These are phyloP conservation scores for Drosophila kanapiae DNA, from an alignment of 1,140 invertebrate species.

Conservation along the genomic window DNA sequence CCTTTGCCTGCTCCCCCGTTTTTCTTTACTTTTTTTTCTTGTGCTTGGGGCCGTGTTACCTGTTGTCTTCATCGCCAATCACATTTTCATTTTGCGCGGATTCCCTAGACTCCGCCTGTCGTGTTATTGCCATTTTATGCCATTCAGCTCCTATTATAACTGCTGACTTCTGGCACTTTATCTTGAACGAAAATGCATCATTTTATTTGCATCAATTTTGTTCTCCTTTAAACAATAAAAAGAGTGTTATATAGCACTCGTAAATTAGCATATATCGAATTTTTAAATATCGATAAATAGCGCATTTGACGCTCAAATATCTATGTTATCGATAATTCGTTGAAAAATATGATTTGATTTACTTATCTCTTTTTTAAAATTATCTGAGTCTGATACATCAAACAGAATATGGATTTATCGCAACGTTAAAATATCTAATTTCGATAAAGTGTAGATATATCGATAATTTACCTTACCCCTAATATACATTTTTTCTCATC, in stretches of 20 bases:
- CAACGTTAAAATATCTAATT: too few species aligned
- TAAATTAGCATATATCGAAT: too few species aligned
- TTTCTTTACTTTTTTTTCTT: neutral
- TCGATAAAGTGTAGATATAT: too few species aligned
- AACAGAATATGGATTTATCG: too few species aligned
- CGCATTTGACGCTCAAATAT: too few species aligned
- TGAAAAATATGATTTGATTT: too few species aligned
- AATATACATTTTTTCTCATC: too few species aligned
- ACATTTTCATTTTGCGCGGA: conserved; percentile 65
- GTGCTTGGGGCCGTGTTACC: neutral
- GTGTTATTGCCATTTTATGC: conserved; percentile 73
- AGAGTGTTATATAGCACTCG: neutral
- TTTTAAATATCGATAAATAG: too few species aligned
- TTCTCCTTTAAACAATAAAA: neutral
- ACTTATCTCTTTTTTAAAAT: too few species aligned
- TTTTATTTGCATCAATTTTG: conserved; percentile 16
- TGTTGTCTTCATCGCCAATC: conserved; percentile 55
- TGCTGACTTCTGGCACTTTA: conserved; percentile 43
- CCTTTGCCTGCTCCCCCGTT: conserved; percentile 4
- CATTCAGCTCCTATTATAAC: conserved; percentile 68
- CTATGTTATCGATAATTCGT: too few species aligned
- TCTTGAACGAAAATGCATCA: conserved; percentile 28
- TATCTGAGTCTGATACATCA: too few species aligned
- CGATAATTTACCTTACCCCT: neutral
- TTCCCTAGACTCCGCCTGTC: conserved; percentile 17